These are phyloP conservation scores for Drosophila mimetica DNA, from an alignment of 2,888 invertebrate species.

Conservation along the genomic window DNA sequence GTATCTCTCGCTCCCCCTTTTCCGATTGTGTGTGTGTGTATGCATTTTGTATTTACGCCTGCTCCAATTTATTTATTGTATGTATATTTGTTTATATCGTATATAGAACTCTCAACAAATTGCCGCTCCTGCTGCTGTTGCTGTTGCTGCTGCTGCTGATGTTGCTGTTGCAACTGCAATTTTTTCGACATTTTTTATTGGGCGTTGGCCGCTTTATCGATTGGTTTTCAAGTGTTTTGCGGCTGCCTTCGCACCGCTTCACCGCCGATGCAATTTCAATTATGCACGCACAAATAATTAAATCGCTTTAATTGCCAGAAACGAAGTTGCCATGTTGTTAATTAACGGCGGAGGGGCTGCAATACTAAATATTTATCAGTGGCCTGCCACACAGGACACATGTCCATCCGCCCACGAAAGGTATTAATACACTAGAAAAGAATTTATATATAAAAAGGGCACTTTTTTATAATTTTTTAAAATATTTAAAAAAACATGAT, in stretches of 20 bases:
- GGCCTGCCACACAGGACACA: constrained; percentile 37
- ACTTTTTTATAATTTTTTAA: too few relatives aligned
- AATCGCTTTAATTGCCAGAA: constrained; percentile 72
- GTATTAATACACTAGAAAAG: neutral
- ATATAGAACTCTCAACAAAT: constrained; percentile 65
- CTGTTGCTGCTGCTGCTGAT: constrained; percentile 39
- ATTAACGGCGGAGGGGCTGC: constrained; percentile 50
- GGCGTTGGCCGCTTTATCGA: constrained; percentile 74
- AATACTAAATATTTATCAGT: constrained; percentile 41
- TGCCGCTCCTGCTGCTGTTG: constrained; percentile 52
- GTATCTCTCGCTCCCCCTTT: constrained; percentile 18
- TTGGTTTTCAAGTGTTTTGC: constrained; percentile 63
- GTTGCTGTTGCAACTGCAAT: constrained; percentile 43
- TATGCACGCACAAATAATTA: constrained; percentile 76
- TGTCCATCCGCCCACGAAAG: constrained; percentile 4
- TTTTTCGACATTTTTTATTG: constrained; percentile 66
- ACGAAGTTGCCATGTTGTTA: constrained; percentile 59
- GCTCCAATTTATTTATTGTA: constrained; percentile 77
- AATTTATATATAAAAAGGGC: neutral
- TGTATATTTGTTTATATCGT: constrained; percentile 72
- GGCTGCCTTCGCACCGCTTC: constrained; percentile 29
- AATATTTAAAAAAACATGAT: too few relatives aligned
- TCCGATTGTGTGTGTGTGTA: constrained; percentile 16
- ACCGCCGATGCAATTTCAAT: constrained; percentile 69
- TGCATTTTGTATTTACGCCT: constrained; percentile 71